phyloP scores from a whole-genome alignment of 1,140 invertebrate species.

The Drosophila insularis region DNA sequence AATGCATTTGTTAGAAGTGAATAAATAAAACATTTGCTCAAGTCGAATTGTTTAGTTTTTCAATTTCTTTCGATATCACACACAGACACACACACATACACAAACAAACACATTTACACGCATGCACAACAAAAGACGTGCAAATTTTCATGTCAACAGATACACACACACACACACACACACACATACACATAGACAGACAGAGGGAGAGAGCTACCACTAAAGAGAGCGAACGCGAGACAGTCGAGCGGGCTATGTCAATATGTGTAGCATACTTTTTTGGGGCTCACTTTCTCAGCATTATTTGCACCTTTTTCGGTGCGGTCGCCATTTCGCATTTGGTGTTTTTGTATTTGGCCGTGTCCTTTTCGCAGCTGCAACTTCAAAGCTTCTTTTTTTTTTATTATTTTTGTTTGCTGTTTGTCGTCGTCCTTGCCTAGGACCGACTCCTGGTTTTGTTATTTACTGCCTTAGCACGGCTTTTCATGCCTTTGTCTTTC shows the following conservation, averaged over 20 bases:
- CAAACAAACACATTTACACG: slow-evolving; percentile 70
- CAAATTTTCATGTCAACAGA: slow-evolving; percentile 78
- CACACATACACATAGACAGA: slow-evolving; percentile 21
- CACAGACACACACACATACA: slow-evolving; percentile 7
- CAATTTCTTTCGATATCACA: slow-evolving; percentile 55
- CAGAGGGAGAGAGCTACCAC: slow-evolving; percentile 5
- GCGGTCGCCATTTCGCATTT: slow-evolving; percentile 37
- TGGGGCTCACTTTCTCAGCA: slow-evolving; percentile 59
- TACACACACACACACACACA: slow-evolving; percentile 40
- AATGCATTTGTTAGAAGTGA: slow-evolving; percentile 60
- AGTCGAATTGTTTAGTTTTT: slow-evolving; percentile 71
- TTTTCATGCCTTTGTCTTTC: slow-evolving; percentile 42
- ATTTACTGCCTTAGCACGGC: slow-evolving; percentile 49
- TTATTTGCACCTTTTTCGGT: slow-evolving; percentile 70
- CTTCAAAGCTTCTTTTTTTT: slow-evolving; percentile 56
- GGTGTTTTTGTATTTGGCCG: slow-evolving; percentile 27
- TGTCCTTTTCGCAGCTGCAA: slow-evolving; percentile 48
- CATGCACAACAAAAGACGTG: slow-evolving; percentile 78
- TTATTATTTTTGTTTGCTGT: no score
- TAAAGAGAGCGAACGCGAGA: slow-evolving; percentile 23
- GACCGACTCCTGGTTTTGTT: slow-evolving; percentile 42
- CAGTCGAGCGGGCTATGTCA: slow-evolving; percentile 58
- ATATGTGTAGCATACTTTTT: slow-evolving; percentile 73
- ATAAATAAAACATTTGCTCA: slow-evolving; percentile 75
- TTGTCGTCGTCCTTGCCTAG: neutral